phyloP scores from a whole-genome alignment of 2,113 vertebrate species.

The Ciconia maguari region DNA sequence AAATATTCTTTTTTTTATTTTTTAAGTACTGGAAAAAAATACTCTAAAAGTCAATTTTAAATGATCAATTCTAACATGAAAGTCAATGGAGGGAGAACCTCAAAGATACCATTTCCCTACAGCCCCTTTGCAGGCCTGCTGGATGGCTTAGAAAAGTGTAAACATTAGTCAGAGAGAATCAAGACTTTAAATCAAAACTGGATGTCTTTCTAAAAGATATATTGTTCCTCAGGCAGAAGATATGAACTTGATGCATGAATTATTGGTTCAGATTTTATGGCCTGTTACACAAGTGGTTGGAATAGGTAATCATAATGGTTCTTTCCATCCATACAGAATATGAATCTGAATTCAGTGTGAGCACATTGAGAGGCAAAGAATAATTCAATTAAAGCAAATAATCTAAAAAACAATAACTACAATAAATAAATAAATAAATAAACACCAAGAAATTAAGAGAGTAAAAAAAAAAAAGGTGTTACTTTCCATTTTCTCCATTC shows the following conservation, averaged over 20 bases:
- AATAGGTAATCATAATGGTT: not conserved
- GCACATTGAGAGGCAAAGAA: not conserved
- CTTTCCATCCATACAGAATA: not conserved
- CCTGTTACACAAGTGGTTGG: not conserved
- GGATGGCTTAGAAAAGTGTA: not conserved
- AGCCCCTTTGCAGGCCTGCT: not conserved
- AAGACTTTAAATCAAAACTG: not conserved
- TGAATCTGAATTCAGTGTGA: not conserved
- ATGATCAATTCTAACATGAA: not conserved
- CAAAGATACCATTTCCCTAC: not conserved
- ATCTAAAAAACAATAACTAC: not conserved
- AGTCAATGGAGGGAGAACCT: not conserved
- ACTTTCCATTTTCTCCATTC: not conserved
- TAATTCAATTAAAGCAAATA: not conserved
- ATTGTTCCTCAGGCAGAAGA: not conserved
- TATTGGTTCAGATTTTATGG: not conserved
- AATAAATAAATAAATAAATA: not conserved
- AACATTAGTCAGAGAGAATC: not conserved
- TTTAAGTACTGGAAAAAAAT: not conserved
- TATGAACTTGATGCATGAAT: not conserved
- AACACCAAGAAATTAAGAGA: not conserved
- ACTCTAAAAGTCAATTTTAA: not conserved
- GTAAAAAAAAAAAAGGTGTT: not conserved
- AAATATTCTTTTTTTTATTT: not conserved
- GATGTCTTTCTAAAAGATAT: not conserved